Conservation (phyloP, 2,888 invertebrate species). For the Scrobipalpa costella region DNA sequence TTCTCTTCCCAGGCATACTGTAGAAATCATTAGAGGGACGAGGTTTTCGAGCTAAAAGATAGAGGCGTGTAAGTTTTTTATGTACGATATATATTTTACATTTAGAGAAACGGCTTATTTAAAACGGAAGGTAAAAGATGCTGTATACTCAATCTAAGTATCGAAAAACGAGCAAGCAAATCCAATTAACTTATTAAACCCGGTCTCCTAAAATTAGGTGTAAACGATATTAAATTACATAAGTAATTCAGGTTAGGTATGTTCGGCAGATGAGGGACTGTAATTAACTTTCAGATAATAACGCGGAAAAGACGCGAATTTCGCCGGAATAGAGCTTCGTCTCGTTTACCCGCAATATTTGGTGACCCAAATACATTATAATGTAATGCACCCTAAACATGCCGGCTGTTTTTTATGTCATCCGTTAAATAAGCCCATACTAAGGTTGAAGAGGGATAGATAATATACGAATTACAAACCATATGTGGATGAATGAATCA, state of each 20-base stretch:
- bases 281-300: conserved; percentile 19
- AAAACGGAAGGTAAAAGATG: not conserved
- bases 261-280: conserved; percentile 1
- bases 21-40: no score
- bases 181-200: not conserved
- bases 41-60: no score
- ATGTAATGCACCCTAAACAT: conserved; percentile 27
- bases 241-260: conserved; percentile 10
- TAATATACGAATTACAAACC: conserved; percentile 52
- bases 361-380: conserved; percentile 23
- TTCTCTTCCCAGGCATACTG: no score
- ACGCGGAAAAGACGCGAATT: conserved; percentile 5
- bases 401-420: conserved; percentile 23
- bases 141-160: not conserved
- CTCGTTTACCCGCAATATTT: not conserved
- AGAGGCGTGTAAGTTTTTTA: no score
- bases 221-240: conserved; percentile 17
- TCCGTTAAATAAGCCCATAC: conserved; percentile 26
- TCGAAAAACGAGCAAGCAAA: not conserved
- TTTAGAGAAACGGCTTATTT: no score
- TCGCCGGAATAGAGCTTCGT: not conserved
- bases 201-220: not conserved
- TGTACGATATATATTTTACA: no score
- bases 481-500: conserved; percentile 57
- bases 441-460: conserved; percentile 45